These are phyloP conservation scores for Macrophya alboannulata DNA, from an alignment of 2,888 invertebrate genomes.

Conservation along the genomic window DNA sequence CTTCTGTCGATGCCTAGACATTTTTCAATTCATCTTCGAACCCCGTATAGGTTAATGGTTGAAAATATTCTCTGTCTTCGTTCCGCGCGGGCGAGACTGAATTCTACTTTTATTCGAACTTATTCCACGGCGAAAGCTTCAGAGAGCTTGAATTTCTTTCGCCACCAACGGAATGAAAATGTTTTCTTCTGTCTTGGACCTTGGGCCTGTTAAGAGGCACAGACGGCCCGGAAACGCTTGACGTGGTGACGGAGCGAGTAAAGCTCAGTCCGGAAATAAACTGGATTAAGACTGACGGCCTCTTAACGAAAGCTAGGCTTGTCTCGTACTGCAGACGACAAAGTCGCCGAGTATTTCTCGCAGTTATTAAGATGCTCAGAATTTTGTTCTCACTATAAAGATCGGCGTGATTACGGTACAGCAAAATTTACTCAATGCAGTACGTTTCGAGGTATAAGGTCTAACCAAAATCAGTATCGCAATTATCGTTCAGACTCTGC, in stretches of 20 bases:
- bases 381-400: constrained; percentile 45
- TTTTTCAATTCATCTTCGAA: not conserved
- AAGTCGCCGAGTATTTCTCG: not conserved
- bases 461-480: not conserved
- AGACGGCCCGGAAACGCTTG: constrained; percentile 26
- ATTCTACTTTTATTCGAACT: not conserved
- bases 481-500: not conserved
- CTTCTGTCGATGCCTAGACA: not conserved
- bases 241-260: constrained; percentile 42
- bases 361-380: constrained; percentile 62
- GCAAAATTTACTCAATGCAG: not conserved
- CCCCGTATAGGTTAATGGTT: not conserved
- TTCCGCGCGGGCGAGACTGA: not conserved
- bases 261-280: constrained; percentile 58
- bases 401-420: not conserved
- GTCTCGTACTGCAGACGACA: constrained; percentile 11
- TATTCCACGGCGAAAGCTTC: not conserved
- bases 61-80: not conserved
- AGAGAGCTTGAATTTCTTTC: not conserved
- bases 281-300: constrained; percentile 64
- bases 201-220: not conserved
- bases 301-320: constrained; percentile 57
- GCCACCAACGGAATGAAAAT: constrained; percentile 19
- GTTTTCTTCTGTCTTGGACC: not conserved
- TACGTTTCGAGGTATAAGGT: not conserved